Conservation (phyloP, 2,797 vertebrate genomes). For the Chelidonichthys spinosus region DNA sequence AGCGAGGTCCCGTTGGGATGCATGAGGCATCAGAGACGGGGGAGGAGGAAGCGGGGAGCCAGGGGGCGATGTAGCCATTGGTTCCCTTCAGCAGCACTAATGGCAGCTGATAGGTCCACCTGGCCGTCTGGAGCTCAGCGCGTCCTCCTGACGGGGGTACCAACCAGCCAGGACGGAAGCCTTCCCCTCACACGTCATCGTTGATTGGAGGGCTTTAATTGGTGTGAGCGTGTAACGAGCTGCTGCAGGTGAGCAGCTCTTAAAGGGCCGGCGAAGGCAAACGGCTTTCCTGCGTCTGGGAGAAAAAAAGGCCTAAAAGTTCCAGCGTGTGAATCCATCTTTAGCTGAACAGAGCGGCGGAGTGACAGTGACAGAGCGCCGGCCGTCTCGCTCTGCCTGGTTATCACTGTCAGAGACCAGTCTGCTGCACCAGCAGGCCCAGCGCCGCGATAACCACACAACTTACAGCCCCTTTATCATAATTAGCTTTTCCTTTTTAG, state of each 20-base stretch:
- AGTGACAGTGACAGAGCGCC: slow-evolving; percentile 86
- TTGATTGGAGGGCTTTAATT: slow-evolving; percentile 15
- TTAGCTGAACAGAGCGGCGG: slow-evolving; percentile 58
- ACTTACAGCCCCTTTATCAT: slow-evolving; percentile 88
- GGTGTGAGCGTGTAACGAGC: not conserved
- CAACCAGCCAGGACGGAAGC: not conserved
- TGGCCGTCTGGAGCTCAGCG: slow-evolving; percentile 26
- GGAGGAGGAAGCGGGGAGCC: slow-evolving; percentile 51
- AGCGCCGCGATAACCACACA: slow-evolving; percentile 86
- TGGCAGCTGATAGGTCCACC: slow-evolving; percentile 64
- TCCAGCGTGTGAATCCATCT: slow-evolving; percentile 71
- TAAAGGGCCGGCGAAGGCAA: slow-evolving; percentile 40
- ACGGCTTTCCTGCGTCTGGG: slow-evolving; percentile 41
- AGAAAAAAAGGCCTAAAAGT: slow-evolving; percentile 53
- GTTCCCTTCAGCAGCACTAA: slow-evolving; percentile 54
- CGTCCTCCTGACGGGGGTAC: slow-evolving; percentile 17
- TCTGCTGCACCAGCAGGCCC: slow-evolving; percentile 85
- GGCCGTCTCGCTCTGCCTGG: slow-evolving; percentile 77
- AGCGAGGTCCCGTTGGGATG: slow-evolving; percentile 40
- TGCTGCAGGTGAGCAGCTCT: not conserved
- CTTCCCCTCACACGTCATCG: not conserved
- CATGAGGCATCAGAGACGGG: slow-evolving; percentile 61
- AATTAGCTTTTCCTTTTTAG: slow-evolving; percentile 89
- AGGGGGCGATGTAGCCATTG: slow-evolving; percentile 56
- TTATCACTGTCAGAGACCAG: slow-evolving; percentile 86